Evolutionary conservation across 2,113 vertebrate genomes (phyloP).

Genomic region (Phoxinus phoxinus): DNA sequence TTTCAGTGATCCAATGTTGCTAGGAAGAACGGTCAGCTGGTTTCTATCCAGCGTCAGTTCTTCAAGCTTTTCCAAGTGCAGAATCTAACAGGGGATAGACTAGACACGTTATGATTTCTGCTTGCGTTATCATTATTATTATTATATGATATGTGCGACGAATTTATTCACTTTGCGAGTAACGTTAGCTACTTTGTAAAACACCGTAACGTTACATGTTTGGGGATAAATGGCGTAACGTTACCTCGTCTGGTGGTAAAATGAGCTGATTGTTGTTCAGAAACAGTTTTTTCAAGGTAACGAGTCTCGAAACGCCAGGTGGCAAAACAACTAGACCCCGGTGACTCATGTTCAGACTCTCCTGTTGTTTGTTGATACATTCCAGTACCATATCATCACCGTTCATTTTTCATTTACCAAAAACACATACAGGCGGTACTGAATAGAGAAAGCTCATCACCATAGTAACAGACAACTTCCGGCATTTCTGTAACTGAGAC

Average conservation of each 20-base stretch:
- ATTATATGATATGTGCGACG: neutral
- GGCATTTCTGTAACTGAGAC: neutral
- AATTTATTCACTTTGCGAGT: neutral
- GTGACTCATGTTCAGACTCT: constrained; percentile 55
- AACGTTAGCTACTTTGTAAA: neutral
- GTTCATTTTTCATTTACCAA: constrained; percentile 20
- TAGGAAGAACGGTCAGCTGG: constrained; percentile 52
- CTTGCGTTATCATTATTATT: too few relatives aligned
- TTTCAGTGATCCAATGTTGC: constrained; percentile 48
- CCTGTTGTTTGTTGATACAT: constrained; percentile 40
- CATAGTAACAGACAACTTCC: constrained; percentile 32
- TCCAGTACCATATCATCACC: constrained; percentile 30
- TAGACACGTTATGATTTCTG: neutral
- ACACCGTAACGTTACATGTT: neutral
- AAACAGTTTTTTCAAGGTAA: constrained; percentile 44
- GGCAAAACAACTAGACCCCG: constrained; percentile 47
- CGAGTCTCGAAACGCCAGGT: constrained; percentile 40
- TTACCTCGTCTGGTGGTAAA: constrained; percentile 58
- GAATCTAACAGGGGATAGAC: constrained; percentile 33
- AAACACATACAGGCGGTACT: neutral
- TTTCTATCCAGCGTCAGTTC: constrained; percentile 56
- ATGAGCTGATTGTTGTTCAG: constrained; percentile 56
- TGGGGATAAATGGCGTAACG: neutral
- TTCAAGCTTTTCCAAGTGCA: constrained; percentile 52
- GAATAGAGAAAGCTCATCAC: neutral